These are phyloP conservation scores for Iphiclides podalirius DNA, from an alignment of 2,888 invertebrate genomes.

Conservation along the genomic window DNA sequence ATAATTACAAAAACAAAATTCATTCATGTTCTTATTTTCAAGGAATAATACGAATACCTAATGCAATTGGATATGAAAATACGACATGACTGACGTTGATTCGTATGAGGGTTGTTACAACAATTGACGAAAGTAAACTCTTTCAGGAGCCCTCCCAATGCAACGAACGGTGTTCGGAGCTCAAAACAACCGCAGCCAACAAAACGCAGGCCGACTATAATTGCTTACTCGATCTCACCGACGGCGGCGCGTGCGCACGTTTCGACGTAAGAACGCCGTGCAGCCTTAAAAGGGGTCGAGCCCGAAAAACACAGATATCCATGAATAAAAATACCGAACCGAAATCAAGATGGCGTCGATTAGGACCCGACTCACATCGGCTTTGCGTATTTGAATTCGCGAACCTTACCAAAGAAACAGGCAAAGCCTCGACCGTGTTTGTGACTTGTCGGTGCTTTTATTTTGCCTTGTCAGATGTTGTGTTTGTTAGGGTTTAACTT, in stretches of 20 bases:
- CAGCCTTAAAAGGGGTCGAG: constrained; percentile 48
- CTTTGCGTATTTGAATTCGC: constrained; percentile 10
- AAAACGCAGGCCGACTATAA: constrained; percentile 27
- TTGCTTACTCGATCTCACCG: constrained; percentile 35
- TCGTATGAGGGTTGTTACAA: no score
- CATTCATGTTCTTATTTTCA: no score
- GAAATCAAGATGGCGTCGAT: constrained; percentile 60
- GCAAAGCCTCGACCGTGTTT: not conserved
- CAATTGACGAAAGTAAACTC: no score
- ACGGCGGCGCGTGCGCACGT: constrained; percentile 49
- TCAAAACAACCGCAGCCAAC: no score
- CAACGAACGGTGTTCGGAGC: not conserved
- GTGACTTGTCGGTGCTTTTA: constrained; percentile 7
- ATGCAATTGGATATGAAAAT: no score
- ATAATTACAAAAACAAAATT: no score
- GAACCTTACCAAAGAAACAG: constrained; percentile 4
- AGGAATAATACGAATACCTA: no score
- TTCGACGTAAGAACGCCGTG: constrained; percentile 33
- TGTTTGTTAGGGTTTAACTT: not conserved
- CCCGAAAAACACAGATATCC: constrained; percentile 52
- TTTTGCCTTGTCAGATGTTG: not conserved
- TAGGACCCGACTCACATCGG: constrained; percentile 41
- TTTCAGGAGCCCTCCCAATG: no score
- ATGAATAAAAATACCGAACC: constrained; percentile 67
- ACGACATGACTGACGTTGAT: no score